Conservation (phyloP, 1,140 invertebrate genomes). For the Pristionchus pacificus region DNA sequence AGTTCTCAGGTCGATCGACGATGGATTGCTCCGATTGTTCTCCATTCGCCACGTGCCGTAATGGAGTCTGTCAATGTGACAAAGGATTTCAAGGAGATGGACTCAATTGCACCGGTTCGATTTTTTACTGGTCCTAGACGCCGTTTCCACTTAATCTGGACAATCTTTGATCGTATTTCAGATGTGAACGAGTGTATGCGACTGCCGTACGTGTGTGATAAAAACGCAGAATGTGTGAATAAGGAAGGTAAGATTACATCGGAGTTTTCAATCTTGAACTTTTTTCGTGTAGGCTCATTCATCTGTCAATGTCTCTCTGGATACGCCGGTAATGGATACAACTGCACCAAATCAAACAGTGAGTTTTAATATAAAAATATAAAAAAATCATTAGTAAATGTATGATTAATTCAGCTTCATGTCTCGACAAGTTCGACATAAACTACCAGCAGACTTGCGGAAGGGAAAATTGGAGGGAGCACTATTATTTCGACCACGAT, state of each 20-base stretch:
- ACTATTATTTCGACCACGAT: conserved; percentile 45
- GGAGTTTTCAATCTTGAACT: background rate
- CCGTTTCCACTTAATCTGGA: no score
- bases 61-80: conserved; percentile 70
- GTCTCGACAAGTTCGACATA: conserved; percentile 43
- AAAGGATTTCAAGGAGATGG: conserved; percentile 79
- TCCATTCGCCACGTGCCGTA: conserved; percentile 32
- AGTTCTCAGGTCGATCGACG: conserved; percentile 22
- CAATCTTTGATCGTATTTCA: no score
- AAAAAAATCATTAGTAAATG: conserved; percentile 4
- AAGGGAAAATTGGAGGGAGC: conserved; percentile 42
- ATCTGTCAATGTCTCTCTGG: conserved; percentile 75
- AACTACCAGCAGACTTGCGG: conserved; percentile 40
- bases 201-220: conserved; percentile 72
- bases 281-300: conserved; percentile 63
- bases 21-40: conserved; percentile 39
- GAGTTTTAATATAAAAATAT: conserved; percentile 11
- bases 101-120: conserved; percentile 65
- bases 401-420: conserved; percentile 33
- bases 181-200: conserved; percentile 80
- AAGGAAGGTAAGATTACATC: conserved; percentile 65
- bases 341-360: conserved; percentile 62
- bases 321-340: conserved; percentile 76
- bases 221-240: conserved; percentile 83
- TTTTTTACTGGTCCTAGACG: no score